Conservation (phyloP, 2,888 invertebrate genomes). For the Ceramica pisi region DNA sequence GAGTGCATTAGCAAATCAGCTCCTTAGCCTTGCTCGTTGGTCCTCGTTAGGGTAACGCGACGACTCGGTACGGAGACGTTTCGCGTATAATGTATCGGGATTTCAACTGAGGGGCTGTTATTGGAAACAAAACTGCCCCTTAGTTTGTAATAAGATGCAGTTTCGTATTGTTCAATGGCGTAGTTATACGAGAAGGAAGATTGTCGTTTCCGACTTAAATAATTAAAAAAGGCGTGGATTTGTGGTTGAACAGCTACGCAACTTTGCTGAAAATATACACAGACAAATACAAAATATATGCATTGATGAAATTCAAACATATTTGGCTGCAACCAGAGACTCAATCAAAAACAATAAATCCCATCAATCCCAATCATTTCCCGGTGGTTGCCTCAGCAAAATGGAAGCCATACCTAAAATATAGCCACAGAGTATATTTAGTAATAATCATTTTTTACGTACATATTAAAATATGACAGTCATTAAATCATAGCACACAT, state of each 20-base stretch:
- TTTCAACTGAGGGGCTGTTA: constrained; percentile 12
- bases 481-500: background rate
- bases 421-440: background rate
- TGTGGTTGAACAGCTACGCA: background rate
- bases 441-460: too few relatives aligned
- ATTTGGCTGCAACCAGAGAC: background rate
- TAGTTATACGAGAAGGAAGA: background rate
- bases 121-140: constrained; percentile 18
- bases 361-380: constrained; percentile 27
- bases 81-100: constrained; percentile 25
- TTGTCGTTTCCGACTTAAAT: background rate
- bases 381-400: constrained; percentile 30
- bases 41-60: constrained; percentile 37
- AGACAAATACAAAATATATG: background rate
- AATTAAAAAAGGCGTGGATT: background rate
- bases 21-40: background rate
- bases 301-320: background rate
- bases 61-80: background rate
- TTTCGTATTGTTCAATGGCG: background rate
- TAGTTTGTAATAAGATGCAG: constrained; percentile 5
- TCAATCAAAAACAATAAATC: constrained; percentile 25
- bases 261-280: too few relatives aligned
- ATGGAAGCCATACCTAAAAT: constrained; percentile 20
- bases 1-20: constrained; percentile 73
- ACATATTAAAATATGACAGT: background rate